Base-by-base conservation (phyloP, 2,113 vertebrate genomes). In the Myiopsitta monachus region DNA sequence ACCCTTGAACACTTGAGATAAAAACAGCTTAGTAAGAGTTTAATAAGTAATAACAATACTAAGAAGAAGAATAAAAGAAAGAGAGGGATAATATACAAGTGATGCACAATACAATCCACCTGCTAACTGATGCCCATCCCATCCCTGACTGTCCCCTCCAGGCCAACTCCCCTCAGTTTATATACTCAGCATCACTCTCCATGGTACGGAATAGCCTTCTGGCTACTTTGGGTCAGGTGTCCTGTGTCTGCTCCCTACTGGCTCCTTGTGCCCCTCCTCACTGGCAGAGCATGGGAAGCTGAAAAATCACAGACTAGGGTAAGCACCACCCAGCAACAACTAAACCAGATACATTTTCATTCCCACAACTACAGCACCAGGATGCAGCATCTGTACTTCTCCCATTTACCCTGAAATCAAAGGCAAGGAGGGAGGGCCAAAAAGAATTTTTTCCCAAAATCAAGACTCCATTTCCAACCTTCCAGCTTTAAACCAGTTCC, bases 351-450 rank as follows among this genome's bases (percentile, higher is more conserved):
- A 10, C 33, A 59, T 59, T 59, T 44, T 64, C 73, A 78, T 87
- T 67, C 28, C 28, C 30, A 75, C 28, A 38, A 28, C 51, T 72
- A 33, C 31, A 81, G 39, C 33, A 88, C 10, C 44, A 77, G n/a
- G 16, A 41, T 46, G 44, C 18, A 91, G 21, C 18, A 27, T 44
- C 59, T 49, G 14, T 8, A 41, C 14, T 78, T 70, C 7, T 21
- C 28, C 36, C 22, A 5, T 14, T 44, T 36, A 24, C 15, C 9
- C 23, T 67, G 28, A 59, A 82, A 52, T 5, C 47, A 51, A 63
- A 89, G 10, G 4, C 8, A 66, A 52, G 74, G n/a, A 54, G 4
- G 2, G 7, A 51, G 4, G 0, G 1, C 9, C 33, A 51, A 84
- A 84, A 84, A 73, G 2, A 55, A 51, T 3, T 26, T 51, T n/a